Conservation (phyloP, 1,140 invertebrate genomes). For the Aphidius ervi region DNA sequence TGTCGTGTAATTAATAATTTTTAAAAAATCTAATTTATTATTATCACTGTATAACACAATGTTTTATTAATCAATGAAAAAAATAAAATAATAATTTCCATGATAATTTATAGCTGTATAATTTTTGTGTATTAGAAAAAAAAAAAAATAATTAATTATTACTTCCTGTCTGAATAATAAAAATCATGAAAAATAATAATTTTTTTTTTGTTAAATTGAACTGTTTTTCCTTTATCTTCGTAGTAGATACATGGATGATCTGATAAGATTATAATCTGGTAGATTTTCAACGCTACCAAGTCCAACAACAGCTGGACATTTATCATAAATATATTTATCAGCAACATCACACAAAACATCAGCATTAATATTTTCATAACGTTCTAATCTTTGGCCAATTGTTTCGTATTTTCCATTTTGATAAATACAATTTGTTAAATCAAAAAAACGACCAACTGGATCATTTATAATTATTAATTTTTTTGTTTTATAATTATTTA, state of each 20-base stretch:
- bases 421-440: slow-evolving; percentile 27
- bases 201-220: not conserved
- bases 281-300: slow-evolving; percentile 32
- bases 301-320: slow-evolving; percentile 31
- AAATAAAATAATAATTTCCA: no score
- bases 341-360: slow-evolving; percentile 25
- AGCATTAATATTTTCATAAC: slow-evolving; percentile 26
- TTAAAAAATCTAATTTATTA: no score
- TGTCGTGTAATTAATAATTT: no score
- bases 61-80: no score
- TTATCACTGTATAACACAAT: no score
- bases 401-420: slow-evolving; percentile 27
- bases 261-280: slow-evolving; percentile 29
- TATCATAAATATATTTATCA: slow-evolving; percentile 34
- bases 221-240: slow-evolving; percentile 18
- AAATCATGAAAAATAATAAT: no score
- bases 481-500: slow-evolving; percentile 41
- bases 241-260: slow-evolving; percentile 28
- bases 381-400: slow-evolving; percentile 25
- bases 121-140: no score
- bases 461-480: slow-evolving; percentile 27
- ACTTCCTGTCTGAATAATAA: no score
- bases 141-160: no score
- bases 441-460: slow-evolving; percentile 29
- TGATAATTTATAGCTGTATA: no score